phyloP scores from a whole-genome alignment of 2,888 invertebrate species.

The Dicyrtomina minuta region DNA sequence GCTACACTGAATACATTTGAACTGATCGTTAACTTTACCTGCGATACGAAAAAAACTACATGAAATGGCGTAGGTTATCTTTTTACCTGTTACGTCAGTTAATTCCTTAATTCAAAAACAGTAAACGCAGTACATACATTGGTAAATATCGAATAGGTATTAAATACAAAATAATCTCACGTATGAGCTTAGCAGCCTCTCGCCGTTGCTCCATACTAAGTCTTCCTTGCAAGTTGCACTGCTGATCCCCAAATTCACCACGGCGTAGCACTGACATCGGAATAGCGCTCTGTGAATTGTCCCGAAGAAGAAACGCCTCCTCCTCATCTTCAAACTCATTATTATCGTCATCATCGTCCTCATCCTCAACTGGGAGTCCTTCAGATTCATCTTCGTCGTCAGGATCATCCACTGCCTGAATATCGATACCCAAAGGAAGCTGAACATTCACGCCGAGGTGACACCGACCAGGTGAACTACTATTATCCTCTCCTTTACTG shows the following conservation, averaged over 20 bases:
- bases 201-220: conserved; percentile 10
- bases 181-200: conserved; percentile 8
- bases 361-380: neutral
- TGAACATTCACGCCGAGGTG: too few species aligned
- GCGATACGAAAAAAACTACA: neutral
- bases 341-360: neutral
- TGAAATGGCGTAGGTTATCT: neutral
- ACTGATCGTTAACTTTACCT: neutral
- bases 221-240: neutral
- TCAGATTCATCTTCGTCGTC: too few species aligned
- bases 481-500: too few species aligned
- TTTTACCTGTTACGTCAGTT: neutral
- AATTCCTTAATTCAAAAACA: too few species aligned
- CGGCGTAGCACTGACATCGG: too few species aligned
- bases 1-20: conserved; percentile 3
- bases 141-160: too few species aligned
- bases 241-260: too few species aligned
- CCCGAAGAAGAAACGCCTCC: neutral
- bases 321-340: conserved; percentile 21
- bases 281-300: neutral
- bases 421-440: too few species aligned
- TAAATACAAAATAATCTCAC: conserved; percentile 5
- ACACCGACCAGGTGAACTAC: too few species aligned
- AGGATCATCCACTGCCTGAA: too few species aligned
- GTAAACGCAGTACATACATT: too few species aligned